Percentiles rank a stretch among this genome's conserved stretches.
These are phyloP conservation scores for Okamejei kenojei DNA, from an alignment of 2,797 vertebrate genomes.

Conservation along the genomic window DNA sequence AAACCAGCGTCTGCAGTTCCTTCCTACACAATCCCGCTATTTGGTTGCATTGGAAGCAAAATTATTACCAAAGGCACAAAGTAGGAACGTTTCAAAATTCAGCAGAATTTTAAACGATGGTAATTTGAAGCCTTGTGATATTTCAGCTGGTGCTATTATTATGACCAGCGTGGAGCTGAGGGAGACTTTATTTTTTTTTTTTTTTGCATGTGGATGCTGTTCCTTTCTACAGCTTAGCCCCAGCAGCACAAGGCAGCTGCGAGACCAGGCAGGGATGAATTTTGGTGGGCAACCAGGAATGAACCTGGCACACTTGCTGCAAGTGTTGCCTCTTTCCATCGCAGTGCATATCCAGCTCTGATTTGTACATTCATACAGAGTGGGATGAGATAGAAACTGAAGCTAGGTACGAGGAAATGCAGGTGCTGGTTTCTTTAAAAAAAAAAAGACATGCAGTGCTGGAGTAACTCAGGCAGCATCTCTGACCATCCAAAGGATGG, in stretches of 20 bases:
- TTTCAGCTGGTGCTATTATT: not conserved
- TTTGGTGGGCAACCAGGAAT: not conserved
- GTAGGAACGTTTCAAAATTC: not conserved
- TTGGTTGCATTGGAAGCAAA: not conserved
- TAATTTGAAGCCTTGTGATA: not conserved
- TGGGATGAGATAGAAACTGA: not conserved
- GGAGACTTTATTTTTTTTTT: not conserved
- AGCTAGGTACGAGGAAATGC: not conserved
- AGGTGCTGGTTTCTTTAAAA: too few species aligned
- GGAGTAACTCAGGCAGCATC: too few species aligned
- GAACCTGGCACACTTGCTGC: not conserved
- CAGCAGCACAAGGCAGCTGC: not conserved
- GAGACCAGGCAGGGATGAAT: too few species aligned
- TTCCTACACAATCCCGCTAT: too few species aligned
- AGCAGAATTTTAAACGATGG: not conserved
- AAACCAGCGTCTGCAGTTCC: too few species aligned
- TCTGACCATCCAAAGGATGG: too few species aligned
- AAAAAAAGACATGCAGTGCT: too few species aligned
- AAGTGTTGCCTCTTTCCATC: not conserved
- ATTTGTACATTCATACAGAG: not conserved
- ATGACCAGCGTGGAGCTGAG: not conserved
- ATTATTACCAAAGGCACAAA: not conserved
- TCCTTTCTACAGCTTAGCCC: too few species aligned
- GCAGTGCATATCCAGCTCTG: not conserved
- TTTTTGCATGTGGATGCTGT: not conserved